phyloP scores from a whole-genome alignment of 37 sponge, comb jelly and placozoan species.

The Tethya wilhelma region DNA sequence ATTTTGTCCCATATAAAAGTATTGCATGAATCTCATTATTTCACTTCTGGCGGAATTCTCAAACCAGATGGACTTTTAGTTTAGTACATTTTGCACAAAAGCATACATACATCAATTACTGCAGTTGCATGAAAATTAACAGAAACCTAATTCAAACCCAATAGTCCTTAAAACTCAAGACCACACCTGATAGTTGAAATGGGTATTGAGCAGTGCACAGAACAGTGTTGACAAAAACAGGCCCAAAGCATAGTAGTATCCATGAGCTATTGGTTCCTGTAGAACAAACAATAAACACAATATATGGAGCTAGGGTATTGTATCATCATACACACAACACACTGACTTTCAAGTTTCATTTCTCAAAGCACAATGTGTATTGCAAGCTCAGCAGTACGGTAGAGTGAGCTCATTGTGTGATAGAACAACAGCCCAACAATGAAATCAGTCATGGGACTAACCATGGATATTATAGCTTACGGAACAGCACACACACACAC shows the following conservation, averaged over 20 bases:
- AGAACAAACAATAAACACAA: slow-evolving; percentile 2
- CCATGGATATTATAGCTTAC: neutral
- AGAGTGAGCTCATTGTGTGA: no score
- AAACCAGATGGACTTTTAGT: no score
- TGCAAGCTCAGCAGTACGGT: no score
- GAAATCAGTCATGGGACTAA: slow-evolving; percentile 6
- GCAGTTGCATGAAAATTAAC: no score
- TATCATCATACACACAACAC: no score
- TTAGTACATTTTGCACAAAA: neutral
- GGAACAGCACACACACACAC: slow-evolving; percentile 20
- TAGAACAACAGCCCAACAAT: neutral
- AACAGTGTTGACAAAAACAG: slow-evolving; percentile 70
- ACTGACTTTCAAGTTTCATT: neutral
- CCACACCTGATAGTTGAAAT: slow-evolving; percentile 79
- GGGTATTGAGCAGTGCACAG: slow-evolving; percentile 63
- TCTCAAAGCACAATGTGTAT: no score
- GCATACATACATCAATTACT: neutral
- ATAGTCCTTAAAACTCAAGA: neutral
- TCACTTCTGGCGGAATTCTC: no score
- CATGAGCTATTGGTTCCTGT: slow-evolving; percentile 80
- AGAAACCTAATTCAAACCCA: no score
- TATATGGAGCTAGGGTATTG: no score
- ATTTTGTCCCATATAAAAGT: no score
- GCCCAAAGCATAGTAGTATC: slow-evolving; percentile 85
- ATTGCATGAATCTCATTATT: no score